phyloP scores from a whole-genome alignment of 2,888 invertebrate genomes.

The Scaptomyza polygonia region DNA sequence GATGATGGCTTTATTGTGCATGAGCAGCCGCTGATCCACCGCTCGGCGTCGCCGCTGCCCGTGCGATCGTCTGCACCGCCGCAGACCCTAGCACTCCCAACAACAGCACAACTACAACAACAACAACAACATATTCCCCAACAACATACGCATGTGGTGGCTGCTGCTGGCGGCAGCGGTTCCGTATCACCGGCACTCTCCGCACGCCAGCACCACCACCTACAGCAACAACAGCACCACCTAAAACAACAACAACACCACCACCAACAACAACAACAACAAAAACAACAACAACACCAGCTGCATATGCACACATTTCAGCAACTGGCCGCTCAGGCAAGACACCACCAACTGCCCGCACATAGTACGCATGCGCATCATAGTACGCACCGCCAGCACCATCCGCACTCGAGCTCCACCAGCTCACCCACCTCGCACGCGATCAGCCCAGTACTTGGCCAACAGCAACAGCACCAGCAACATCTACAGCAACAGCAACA shows the following conservation, averaged over 20 bases:
- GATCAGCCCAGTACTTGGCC: conserved; percentile 77
- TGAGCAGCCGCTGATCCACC: conserved; percentile 83
- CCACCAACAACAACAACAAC: conserved; percentile 71
- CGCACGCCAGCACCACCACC: conserved; percentile 81
- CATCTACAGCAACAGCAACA: conserved; percentile 31
- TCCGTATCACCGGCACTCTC: conserved; percentile 81
- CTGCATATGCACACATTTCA: conserved; percentile 79
- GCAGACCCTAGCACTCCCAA: conserved; percentile 81
- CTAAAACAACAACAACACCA: conserved; percentile 65
- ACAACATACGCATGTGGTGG: conserved; percentile 64
- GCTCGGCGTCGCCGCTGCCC: conserved; percentile 82
- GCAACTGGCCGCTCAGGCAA: conserved; percentile 78
- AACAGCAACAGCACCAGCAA: conserved; percentile 50
- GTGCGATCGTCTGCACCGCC: conserved; percentile 82
- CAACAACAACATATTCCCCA: conserved; percentile 68
- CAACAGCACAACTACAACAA: conserved; percentile 56
- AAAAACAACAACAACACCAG: conserved; percentile 73
- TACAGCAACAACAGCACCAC: conserved; percentile 63
- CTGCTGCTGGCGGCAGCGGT: conserved; percentile 78
- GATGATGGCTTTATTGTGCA: conserved; percentile 78
- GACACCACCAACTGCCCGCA: conserved; percentile 72
- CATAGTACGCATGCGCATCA: conserved; percentile 68
- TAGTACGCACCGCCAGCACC: conserved; percentile 58
- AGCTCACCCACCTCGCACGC: conserved; percentile 82
- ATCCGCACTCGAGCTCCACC: conserved; percentile 76